Conservation (phyloP, 2,888 invertebrate genomes). For the Zygaena filipendulae region DNA sequence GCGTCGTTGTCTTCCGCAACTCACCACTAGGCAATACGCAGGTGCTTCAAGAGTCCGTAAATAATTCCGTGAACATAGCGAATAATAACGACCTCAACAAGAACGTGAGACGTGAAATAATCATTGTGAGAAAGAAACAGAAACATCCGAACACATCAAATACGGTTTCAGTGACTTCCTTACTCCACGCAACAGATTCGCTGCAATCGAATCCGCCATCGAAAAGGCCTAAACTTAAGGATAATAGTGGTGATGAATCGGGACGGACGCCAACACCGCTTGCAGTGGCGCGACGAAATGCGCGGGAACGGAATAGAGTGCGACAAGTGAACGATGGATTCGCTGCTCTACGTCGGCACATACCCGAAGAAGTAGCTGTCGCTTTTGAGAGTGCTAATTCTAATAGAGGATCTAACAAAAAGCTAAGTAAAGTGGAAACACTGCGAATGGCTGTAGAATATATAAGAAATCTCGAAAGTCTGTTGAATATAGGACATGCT, state of each 20-base stretch:
- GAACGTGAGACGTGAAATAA: conserved; percentile 55
- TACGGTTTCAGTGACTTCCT: conserved; percentile 52
- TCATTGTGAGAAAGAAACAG: conserved; percentile 64
- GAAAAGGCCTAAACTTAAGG: conserved; percentile 44
- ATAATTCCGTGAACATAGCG: conserved; percentile 67
- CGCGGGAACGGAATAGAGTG: conserved; percentile 91
- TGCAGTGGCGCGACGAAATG: conserved; percentile 89
- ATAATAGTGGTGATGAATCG: conserved; percentile 52
- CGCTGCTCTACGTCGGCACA: conserved; percentile 86
- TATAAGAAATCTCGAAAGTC: conserved; percentile 81
- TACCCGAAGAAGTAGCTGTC: conserved; percentile 83
- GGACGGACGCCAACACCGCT: conserved; percentile 75
- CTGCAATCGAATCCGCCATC: conserved; percentile 33
- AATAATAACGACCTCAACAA: conserved; percentile 49
- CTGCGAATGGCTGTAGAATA: conserved; percentile 92
- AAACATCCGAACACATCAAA: conserved; percentile 43
- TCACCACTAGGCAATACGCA: conserved; percentile 68
- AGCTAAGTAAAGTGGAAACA: conserved; percentile 89
- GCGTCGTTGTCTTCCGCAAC: conserved; percentile 70
- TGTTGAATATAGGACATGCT: conserved; percentile 75
- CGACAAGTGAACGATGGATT: conserved; percentile 94
- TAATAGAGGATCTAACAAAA: conserved; percentile 77
- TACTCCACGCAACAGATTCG: conserved; percentile 45
- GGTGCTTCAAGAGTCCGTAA: conserved; percentile 73
- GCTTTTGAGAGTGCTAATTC: conserved; percentile 74